Evolutionary conservation across 2,797 vertebrate genomes (phyloP).

Genomic region (Paratrypauchen microcephalus): DNA sequence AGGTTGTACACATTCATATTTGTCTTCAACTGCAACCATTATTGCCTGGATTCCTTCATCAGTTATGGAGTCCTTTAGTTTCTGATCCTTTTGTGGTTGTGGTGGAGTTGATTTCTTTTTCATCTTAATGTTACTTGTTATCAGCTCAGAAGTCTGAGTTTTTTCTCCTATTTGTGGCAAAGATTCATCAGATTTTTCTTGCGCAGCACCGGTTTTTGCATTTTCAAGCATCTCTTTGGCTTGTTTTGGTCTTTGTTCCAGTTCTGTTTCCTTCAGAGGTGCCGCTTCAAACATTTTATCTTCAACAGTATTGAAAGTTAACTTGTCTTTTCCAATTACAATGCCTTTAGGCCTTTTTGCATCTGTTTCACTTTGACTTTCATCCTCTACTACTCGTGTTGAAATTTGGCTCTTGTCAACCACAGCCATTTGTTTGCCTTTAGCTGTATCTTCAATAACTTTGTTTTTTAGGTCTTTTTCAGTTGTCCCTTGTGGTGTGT

Average conservation of each 20-base stretch:
- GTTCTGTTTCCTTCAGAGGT: not conserved
- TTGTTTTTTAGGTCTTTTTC: not conserved
- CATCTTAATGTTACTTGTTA: not conserved
- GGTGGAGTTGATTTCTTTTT: not conserved
- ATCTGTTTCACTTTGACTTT: not conserved
- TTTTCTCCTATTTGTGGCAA: too few relatives aligned
- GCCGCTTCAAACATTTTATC: not conserved
- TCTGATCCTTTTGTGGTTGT: not conserved
- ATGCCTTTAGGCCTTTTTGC: not conserved
- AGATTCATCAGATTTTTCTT: not conserved
- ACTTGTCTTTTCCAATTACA: not conserved
- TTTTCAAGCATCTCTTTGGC: too few relatives aligned
- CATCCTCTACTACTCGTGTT: not conserved
- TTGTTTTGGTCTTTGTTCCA: not conserved
- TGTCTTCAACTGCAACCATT: constrained; percentile 1
- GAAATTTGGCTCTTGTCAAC: not conserved
- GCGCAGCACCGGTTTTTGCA: too few relatives aligned
- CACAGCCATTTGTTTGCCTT: not conserved
- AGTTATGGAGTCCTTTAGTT: not conserved
- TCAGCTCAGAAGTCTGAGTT: not conserved
- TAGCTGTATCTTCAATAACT: not conserved
- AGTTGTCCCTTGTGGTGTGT: not conserved
- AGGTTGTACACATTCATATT: not conserved
- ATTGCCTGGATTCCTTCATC: constrained; percentile 13
- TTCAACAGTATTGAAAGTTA: not conserved